Evolutionary conservation across 2,888 invertebrate genomes (phyloP).

Genomic region (Philonicus albiceps): DNA sequence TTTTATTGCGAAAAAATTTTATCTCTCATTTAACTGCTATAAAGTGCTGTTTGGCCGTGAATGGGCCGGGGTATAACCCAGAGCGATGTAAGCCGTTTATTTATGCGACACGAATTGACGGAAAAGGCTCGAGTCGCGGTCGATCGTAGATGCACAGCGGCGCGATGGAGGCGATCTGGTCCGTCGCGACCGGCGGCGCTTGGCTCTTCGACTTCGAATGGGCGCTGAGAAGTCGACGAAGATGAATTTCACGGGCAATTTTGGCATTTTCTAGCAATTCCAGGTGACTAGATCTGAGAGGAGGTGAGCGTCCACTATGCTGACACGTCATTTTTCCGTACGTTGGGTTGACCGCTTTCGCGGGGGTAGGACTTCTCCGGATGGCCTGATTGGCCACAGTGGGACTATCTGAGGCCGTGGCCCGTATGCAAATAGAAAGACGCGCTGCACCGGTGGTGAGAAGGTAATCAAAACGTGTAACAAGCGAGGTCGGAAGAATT

Average conservation of each 20-base stretch:
- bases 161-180: background rate
- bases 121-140: conserved; percentile 7
- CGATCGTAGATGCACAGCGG: conserved; percentile 17
- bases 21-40: conserved; percentile 54
- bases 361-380: background rate
- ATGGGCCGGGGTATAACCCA: conserved; percentile 31
- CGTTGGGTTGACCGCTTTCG: conserved; percentile 11
- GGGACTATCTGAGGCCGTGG: background rate
- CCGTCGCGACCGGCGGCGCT: background rate
- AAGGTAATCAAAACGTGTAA: conserved; percentile 1
- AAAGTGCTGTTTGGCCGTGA: conserved; percentile 44
- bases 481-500: conserved; percentile 36
- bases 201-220: background rate
- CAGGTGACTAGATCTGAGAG: background rate
- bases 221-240: background rate
- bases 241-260: conserved; percentile 24
- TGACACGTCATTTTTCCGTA: background rate
- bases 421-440: background rate
- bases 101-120: conserved; percentile 43
- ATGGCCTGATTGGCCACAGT: background rate
- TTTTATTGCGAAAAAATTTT: conserved; percentile 54
- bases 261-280: conserved; percentile 8
- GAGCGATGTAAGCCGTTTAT: conserved; percentile 38
- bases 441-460: background rate
- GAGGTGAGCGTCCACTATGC: background rate